Base-by-base conservation (phyloP, 1,140 invertebrate species). In the Monochamus saltuarius region DNA sequence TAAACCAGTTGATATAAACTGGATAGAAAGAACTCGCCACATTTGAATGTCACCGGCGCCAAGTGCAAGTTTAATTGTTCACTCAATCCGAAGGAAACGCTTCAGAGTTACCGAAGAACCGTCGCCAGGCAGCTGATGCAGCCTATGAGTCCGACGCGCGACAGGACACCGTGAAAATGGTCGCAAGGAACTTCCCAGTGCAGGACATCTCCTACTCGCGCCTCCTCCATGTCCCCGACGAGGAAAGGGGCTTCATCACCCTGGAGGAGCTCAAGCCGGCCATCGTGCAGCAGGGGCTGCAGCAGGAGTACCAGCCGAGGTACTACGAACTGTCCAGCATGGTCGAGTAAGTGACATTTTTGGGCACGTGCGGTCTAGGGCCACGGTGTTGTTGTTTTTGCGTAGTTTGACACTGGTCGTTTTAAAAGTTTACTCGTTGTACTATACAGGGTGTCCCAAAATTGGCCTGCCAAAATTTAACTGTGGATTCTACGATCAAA, bases 251-350 rank as follows among this genome's bases (percentile, higher is more conserved):
- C 17, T 75, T 75, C 61, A 67, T 74, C 46, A 72, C 72, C 7
- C 59, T 76, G 43, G 70, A 75, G 40, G 73, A 74, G 40, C 54
- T 73, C 10, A 74, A 75, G 54, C 67, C 73, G 8, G 59, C 61
- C 6, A 65, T 62, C 13, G 59, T 67, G 36, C 72, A 74, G 53
- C 55, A 66, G 36, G 53, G 47, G n/a, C 49, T 64, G 19, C 65
- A 69, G 19, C 62, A 62, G 17, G 62, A 67, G 29, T 73, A 73
- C 55, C 64, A 72, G 42, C 61, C 68, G 3, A 70, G 60, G 51
- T 76, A 74, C 47, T 76, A 73, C 56, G 71, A 74, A 53, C 50
- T 73, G 37, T 64, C 68, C 17, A 72, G 62, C 55, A 67, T 74
- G 46, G 53, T 61, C 50, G 67, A 75, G 73, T 76, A 63, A 73